Evolutionary conservation across 2,113 vertebrate genomes (phyloP), one percentile per base, ranked within the genome.

Genomic region (Oreochromis aureus): DNA sequence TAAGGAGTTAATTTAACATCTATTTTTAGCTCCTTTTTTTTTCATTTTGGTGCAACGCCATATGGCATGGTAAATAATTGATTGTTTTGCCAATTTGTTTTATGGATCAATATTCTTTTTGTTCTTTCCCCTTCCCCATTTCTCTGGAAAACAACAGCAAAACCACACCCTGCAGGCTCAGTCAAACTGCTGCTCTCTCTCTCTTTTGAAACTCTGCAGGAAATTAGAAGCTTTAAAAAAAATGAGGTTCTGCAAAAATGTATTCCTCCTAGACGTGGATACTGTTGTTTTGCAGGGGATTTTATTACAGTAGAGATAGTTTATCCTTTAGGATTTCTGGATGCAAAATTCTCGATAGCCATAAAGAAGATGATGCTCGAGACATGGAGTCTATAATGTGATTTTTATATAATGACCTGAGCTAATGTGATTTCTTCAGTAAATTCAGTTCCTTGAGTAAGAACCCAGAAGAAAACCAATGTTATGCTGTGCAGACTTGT

Each of bases 41-140:
- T 39, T 10, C 4, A 61, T 63, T 53, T 39, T 6, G 13, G 15
- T 61, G 85, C 80, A 12, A 1, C 46, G 5, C 56, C 87, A 66
- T 19, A 59, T 66, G 69, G n/a, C 18, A 2, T n/a, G 4, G 39
- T 93, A 36, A 92, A 94, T 93, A 81, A 94, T 91, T 84, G 1
- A 93, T 81, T 24, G 30, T 81, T 78, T 8, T 63, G 6, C 73
- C 54, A 76, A 2, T 44, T 86, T 4, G 5, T 30, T 24, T 32
- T 24, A 22, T 58, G 44, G 82, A 90, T 90, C n/a, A 15, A 83
- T 88, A 76, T 86, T 80, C 71, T 87, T 86, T 84, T 81, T 85
- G 78, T 88, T 87, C 81, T 51, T 71, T 48, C 54, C 10, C 15
- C 66, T 63, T 89, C 10, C 71, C 73, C 27, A 9, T 86, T 44